A percentile compares a stretch with the other conserved stretches of the same genome.
phyloP scores from a whole-genome alignment of 2,888 invertebrate genomes.

The Malacosoma neustria region DNA sequence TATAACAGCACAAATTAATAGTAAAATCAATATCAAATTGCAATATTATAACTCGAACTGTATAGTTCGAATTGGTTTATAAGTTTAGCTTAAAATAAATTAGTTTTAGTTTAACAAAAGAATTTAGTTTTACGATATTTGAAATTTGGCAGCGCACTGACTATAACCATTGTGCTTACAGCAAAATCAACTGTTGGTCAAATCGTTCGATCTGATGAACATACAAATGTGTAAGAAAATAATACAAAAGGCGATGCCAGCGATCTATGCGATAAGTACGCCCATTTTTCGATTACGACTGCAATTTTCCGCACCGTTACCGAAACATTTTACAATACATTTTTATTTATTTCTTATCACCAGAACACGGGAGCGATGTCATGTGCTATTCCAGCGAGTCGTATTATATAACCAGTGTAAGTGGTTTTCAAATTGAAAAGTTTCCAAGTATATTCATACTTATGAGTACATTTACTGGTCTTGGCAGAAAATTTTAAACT shows the following conservation, averaged over 20 bases:
- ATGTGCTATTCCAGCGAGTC: slow-evolving; percentile 36
- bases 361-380: slow-evolving; percentile 29
- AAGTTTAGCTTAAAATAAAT: too few species aligned
- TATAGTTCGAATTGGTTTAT: too few species aligned
- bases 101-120: too few species aligned
- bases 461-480: not conserved
- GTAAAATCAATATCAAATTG: too few species aligned
- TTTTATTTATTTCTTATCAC: slow-evolving; percentile 5
- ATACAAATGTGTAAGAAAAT: slow-evolving; percentile 30
- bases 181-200: slow-evolving; percentile 31
- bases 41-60: too few species aligned
- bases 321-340: not conserved
- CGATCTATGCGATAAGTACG: slow-evolving; percentile 26
- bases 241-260: slow-evolving; percentile 22
- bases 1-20: too few species aligned
- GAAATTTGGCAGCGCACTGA: too few species aligned
- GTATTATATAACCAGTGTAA: slow-evolving; percentile 34
- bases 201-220: slow-evolving; percentile 31
- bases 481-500: too few species aligned
- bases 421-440: slow-evolving; percentile 6
- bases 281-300: not conserved
- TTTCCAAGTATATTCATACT: not conserved
- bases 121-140: too few species aligned
- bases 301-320: not conserved
- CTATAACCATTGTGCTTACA: too few species aligned